Conservation (phyloP, 2,888 invertebrate species). For the Tiphia femorata region DNA sequence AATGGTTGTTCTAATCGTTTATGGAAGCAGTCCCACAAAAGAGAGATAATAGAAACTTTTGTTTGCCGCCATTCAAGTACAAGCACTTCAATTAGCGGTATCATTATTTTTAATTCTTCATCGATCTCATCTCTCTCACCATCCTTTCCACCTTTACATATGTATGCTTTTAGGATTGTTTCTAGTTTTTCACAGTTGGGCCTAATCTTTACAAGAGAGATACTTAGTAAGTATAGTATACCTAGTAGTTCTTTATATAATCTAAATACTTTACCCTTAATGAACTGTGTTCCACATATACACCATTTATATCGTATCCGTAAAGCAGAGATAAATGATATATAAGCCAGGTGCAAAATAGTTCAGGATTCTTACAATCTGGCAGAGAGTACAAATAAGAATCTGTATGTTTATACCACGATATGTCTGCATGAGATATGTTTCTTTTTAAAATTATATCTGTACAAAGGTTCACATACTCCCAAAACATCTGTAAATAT, state of each 20-base stretch:
- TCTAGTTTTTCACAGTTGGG: slow-evolving; percentile 70
- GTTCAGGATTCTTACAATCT: slow-evolving; percentile 58
- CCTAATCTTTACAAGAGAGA: slow-evolving; percentile 36
- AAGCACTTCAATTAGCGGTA: slow-evolving; percentile 68
- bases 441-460: slow-evolving; percentile 53
- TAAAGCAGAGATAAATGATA: slow-evolving; percentile 69
- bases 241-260: background rate
- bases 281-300: slow-evolving; percentile 55
- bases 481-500: slow-evolving; percentile 68
- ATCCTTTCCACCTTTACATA: slow-evolving; percentile 64
- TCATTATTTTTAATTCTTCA: slow-evolving; percentile 69
- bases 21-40: slow-evolving; percentile 74
- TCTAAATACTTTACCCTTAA: slow-evolving; percentile 46
- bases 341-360: slow-evolving; percentile 70
- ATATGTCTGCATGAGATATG: slow-evolving; percentile 19
- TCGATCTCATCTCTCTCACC: slow-evolving; percentile 67
- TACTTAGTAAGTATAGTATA: slow-evolving; percentile 10
- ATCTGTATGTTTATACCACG: slow-evolving; percentile 32
- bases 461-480: slow-evolving; percentile 63
- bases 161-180: slow-evolving; percentile 67
- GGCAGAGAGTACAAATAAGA: slow-evolving; percentile 26
- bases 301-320: slow-evolving; percentile 64
- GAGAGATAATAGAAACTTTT: slow-evolving; percentile 69
- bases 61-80: slow-evolving; percentile 70
- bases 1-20: slow-evolving; percentile 73